Conservation (phyloP, 2,888 invertebrate genomes). For the Cryptophagus acutangulus region DNA sequence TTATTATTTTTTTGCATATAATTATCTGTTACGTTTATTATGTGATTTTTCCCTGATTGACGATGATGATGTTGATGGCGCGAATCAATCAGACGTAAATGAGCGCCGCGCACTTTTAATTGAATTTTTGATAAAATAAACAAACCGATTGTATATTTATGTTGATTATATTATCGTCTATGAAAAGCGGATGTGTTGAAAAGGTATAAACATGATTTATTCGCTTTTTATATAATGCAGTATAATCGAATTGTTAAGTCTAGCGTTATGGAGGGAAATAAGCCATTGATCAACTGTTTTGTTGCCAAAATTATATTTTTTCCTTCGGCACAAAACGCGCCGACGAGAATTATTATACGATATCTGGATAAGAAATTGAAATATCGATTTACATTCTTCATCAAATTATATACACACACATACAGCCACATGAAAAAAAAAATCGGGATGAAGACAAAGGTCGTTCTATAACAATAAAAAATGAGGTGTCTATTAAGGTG, state of each 20-base stretch:
- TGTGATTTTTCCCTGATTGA: too few species aligned
- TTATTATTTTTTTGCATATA: too few species aligned
- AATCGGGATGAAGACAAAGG: conserved; percentile 6
- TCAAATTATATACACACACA: too few species aligned
- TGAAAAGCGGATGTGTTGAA: conserved; percentile 2
- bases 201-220: conserved; percentile 12
- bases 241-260: conserved; percentile 11
- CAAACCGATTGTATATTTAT: too few species aligned
- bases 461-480: conserved; percentile 24
- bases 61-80: too few species aligned
- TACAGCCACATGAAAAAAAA: conserved; percentile 3
- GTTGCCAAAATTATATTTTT: conserved; percentile 8
- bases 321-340: too few species aligned
- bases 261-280: conserved; percentile 10
- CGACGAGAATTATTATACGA: conserved; percentile 7
- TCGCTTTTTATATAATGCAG: conserved; percentile 4
- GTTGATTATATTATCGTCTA: too few species aligned
- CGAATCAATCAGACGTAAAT: too few species aligned
- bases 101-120: too few species aligned
- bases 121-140: too few species aligned
- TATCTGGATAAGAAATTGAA: conserved; percentile 13
- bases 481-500: conserved; percentile 29
- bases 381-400: conserved; percentile 13
- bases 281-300: conserved; percentile 11
- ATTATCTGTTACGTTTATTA: too few species aligned